Percentiles rank a stretch among this genome's conserved stretches.
phyloP scores from a whole-genome alignment of 2,113 vertebrate genomes.

The Cyphomyrus plagiostoma region DNA sequence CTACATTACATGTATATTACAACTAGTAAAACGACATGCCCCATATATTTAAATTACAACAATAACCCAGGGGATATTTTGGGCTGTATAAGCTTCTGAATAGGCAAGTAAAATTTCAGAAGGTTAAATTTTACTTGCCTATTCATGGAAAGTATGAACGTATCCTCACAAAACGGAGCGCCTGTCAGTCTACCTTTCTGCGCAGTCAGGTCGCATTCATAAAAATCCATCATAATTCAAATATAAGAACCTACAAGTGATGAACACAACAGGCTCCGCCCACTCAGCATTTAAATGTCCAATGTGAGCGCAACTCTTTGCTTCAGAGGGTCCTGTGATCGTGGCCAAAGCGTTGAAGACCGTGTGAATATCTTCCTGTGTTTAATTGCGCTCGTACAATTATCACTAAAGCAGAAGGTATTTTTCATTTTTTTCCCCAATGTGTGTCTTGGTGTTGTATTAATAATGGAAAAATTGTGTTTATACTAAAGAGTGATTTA shows the following conservation, averaged over 20 bases:
- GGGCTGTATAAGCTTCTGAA: background rate
- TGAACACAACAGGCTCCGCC: constrained; percentile 44
- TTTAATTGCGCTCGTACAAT: background rate
- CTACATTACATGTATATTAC: background rate
- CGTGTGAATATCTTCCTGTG: constrained; percentile 22
- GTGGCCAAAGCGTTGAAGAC: constrained; percentile 45
- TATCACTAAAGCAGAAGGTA: constrained; percentile 26
- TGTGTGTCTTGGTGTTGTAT: background rate
- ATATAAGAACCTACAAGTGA: background rate
- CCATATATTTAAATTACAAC: background rate
- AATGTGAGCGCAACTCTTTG: constrained; percentile 41
- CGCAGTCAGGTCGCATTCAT: background rate
- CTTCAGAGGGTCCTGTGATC: constrained; percentile 41
- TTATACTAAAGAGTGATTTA: background rate
- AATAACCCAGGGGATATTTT: background rate
- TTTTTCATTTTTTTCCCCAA: background rate
- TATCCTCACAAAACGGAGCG: background rate
- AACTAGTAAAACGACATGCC: background rate
- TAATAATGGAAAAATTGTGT: background rate
- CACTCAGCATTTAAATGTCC: constrained; percentile 58
- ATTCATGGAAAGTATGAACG: background rate
- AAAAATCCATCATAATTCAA: background rate
- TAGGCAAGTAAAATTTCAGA: too few species aligned
- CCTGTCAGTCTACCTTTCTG: background rate
- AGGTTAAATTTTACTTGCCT: background rate